Base-by-base conservation (phyloP, 2,888 invertebrate genomes). In the Brenthis ino region DNA sequence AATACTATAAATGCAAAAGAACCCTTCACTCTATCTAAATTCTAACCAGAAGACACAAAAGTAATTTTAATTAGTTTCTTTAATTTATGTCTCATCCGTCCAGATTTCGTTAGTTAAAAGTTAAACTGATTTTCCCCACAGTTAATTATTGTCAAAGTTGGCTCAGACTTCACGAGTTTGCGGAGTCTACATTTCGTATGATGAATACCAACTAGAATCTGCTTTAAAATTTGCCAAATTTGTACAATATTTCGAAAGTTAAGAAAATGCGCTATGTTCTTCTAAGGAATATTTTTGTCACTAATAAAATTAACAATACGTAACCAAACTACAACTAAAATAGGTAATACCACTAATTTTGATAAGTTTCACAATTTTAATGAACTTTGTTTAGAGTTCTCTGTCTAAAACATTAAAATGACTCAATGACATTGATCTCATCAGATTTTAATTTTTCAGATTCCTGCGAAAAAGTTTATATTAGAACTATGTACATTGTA, bases 101-200 rank as follows among this genome's bases (percentile, higher is more conserved):
- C 57, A 58, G 66, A 66, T 69, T 71, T 69, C 60, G 66, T 66
- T 71, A 68, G 63, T 69, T 71, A 65, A 67, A 70, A 72, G 70
- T 67, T 72, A 70, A 70, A 51, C 65, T 68, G 65, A 70, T 72
- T 72, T 69, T 69, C 69, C 64, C 66, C 72, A 70, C 72, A 63
- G 70, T 72, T 72, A 72, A 72, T 72, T 72, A 70, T 72, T 72
- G 67, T 72, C 70, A 70, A 70, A 72, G 72, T 72, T 70, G 58
- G 67, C 68, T 65, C 65, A 67, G 70, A 69, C 65, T 65, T 68
- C 63, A 50, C 51, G 57, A 72, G 67, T 56, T 72, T 64, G 70
- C 63, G 57, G 57, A 72, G 72, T 68, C 70, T 70, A 70, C 67
- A 65, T 70, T 72, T 68, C 65, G 70, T 70, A 65, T 65, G 70